Evolutionary conservation across 2,113 vertebrate genomes (phyloP), one percentile per base, ranked within the genome.

Genomic region (Tylochromis polylepis): DNA sequence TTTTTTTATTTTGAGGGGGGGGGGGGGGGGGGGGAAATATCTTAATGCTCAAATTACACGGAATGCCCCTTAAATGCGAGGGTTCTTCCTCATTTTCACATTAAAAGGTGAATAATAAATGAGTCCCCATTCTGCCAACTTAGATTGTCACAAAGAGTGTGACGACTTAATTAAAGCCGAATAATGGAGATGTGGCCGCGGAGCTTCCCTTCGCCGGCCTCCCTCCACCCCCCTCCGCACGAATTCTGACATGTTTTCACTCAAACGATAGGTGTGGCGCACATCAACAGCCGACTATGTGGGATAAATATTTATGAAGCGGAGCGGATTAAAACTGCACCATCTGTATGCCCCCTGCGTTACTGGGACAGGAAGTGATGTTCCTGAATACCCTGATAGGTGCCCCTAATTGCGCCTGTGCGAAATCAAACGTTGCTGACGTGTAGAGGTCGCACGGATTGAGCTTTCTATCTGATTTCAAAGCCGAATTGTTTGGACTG

Each of bases 401-500:
- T 94, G 95, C 41, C 94, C 84, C 14, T 10, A 34, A 87, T 81
- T 84, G 87, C 92, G 95, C 96, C 95, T 96, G 96, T 90, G 58
- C 85, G 88, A 87, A 96, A 95, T 82, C 5, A 82, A 53, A 87
- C 8, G 60, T 36, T 41, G 83, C 89, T 92, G 85, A 87, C 86
- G 83, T 85, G 87, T 84, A 14, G 56, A 67, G n/a, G 27, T 80
- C 10, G 8, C 16, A 3, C 12, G 10, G 27, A 18, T 59, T 20
- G 14, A 65, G 53, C 20, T 36, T 11, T 58, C 18, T 36, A 22
- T n/a, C 24, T 0, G 3, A 8, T 85, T 70, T 82, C 75, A 1
- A 67, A 4, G 85, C 88, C 57, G 53, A 81, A 41, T 79, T 58
- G 5, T 60, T 62, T 56, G 79, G 81, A 87, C 41, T 11, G 10